Conservation (phyloP, 1,140 invertebrate genomes). For the Oppia nitens region DNA sequence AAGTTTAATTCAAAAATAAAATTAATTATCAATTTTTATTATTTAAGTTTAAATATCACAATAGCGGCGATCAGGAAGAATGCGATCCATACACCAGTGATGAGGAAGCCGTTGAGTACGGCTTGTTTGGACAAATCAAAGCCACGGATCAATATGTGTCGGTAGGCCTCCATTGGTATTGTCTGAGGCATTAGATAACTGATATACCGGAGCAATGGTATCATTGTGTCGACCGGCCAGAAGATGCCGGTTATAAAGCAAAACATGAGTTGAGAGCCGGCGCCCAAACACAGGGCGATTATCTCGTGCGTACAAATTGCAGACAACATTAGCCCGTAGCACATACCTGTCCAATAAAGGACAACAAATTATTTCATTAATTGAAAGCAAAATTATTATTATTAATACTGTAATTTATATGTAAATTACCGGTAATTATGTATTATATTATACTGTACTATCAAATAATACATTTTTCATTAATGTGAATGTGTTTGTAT, state of each 20-base stretch:
- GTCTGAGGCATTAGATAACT: slow-evolving; percentile 71
- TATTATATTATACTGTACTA: no score
- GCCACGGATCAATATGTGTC: slow-evolving; percentile 60
- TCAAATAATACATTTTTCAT: no score
- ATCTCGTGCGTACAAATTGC: slow-evolving; percentile 32
- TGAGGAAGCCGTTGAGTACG: slow-evolving; percentile 9
- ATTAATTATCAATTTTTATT: no score
- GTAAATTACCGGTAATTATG: no score
- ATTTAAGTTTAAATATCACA: slow-evolving; percentile 12
- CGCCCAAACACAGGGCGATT: slow-evolving; percentile 67
- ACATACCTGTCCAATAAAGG: slow-evolving; percentile 54
- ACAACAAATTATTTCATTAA: no score
- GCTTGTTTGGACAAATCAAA: slow-evolving; percentile 31
- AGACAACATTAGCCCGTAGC: slow-evolving; percentile 76
- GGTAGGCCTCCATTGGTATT: slow-evolving; percentile 67
- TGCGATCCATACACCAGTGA: slow-evolving; percentile 8
- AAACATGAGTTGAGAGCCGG: slow-evolving; percentile 73
- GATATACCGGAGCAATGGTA: slow-evolving; percentile 56
- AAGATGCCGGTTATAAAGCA: slow-evolving; percentile 43
- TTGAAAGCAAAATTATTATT: no score
- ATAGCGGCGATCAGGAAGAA: slow-evolving; percentile 13
- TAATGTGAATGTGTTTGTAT: no score
- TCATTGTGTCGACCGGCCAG: slow-evolving; percentile 90
- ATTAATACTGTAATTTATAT: no score
- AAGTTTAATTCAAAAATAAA: no score